Percentiles rank a stretch among this genome's conserved stretches.
These are phyloP conservation scores for Noctilio leporinus DNA, from an alignment of 2,113 vertebrate species.

Conservation along the genomic window DNA sequence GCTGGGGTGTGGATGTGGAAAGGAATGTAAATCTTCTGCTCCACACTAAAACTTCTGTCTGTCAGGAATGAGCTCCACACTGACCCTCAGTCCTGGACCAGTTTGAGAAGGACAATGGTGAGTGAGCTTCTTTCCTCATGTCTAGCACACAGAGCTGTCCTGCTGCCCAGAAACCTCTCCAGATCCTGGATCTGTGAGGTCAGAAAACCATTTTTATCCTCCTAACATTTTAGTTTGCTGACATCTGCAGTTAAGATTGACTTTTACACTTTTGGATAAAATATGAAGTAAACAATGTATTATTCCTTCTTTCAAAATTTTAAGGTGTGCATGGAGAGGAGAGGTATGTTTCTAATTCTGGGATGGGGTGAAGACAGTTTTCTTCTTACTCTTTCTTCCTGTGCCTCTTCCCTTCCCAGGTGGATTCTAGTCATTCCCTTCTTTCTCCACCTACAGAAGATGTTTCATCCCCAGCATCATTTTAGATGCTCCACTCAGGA, in stretches of 20 bases:
- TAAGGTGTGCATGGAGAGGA: neutral
- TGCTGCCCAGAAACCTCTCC: neutral
- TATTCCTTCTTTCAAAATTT: neutral
- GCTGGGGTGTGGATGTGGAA: neutral
- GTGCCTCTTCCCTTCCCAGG: too few relatives aligned
- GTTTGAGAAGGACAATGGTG: neutral
- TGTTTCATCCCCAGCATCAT: neutral
- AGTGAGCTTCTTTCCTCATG: neutral
- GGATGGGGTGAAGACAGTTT: neutral
- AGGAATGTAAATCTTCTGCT: neutral
- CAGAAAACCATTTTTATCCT: neutral
- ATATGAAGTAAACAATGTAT: neutral
- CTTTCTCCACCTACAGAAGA: accelerated
- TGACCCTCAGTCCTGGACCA: neutral
- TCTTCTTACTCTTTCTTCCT: neutral
- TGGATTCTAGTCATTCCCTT: neutral
- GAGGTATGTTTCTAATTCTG: neutral
- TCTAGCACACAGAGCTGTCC: neutral
- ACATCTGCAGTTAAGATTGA: neutral
- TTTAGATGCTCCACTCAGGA: neutral
- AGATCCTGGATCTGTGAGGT: neutral
- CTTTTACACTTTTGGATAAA: neutral
- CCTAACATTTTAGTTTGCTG: neutral
- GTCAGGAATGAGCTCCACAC: neutral
- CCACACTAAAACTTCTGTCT: neutral